A percentile compares a stretch with the other conserved stretches of the same genome.
Conservation (phyloP, 2,113 vertebrate species). For the Mirza zaza region DNA sequence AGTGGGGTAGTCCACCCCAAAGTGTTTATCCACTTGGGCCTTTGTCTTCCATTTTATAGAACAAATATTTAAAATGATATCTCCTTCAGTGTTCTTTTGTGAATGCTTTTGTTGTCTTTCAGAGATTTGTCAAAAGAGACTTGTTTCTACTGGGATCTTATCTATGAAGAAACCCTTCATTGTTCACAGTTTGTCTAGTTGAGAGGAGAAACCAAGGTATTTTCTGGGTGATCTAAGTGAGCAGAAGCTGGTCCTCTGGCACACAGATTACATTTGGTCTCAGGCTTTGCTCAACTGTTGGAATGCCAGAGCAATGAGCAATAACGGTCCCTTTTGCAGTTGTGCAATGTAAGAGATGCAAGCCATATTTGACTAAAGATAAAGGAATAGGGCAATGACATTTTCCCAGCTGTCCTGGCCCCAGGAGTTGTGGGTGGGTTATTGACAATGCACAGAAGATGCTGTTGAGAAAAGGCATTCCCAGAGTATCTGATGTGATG, state of each 20-base stretch:
- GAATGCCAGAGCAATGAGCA: constrained; percentile 65
- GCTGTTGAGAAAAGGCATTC: neutral
- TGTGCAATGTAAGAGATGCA: constrained; percentile 67
- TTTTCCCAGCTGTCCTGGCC: neutral
- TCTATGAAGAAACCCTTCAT: neutral
- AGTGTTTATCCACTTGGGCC: neutral
- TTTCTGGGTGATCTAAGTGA: neutral
- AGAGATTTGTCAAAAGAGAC: neutral
- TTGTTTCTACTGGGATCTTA: neutral
- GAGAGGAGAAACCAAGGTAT: neutral
- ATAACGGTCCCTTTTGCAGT: constrained; percentile 59
- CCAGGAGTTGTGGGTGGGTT: neutral
- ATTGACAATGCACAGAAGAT: neutral
- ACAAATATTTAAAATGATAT: neutral
- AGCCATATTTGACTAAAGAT: constrained; percentile 62
- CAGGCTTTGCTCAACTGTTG: neutral
- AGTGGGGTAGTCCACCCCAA: neutral
- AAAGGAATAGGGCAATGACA: neutral
- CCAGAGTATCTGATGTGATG: neutral
- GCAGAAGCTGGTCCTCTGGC: neutral
- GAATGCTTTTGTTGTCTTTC: neutral
- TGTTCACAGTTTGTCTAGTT: neutral
- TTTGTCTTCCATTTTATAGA: neutral
- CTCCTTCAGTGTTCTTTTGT: neutral
- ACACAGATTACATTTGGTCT: neutral